Conservation (phyloP, 2,113 vertebrate genomes). For the Mionectes macconnelli region DNA sequence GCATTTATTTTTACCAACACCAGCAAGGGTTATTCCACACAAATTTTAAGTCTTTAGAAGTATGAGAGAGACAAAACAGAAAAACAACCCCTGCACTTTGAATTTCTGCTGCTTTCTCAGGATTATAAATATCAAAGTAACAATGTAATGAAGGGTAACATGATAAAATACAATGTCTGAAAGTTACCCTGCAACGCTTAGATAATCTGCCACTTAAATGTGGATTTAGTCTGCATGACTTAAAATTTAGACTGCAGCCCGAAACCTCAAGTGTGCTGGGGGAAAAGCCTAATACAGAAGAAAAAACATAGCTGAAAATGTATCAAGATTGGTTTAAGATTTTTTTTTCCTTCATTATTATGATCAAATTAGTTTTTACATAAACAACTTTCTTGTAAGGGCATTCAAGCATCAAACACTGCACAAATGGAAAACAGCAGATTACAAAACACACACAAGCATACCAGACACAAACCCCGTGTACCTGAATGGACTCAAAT, state of each 20-base stretch:
- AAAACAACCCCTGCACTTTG: background rate
- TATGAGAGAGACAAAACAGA: background rate
- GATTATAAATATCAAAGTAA: background rate
- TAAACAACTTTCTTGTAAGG: background rate
- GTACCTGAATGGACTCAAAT: background rate
- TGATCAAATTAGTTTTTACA: background rate
- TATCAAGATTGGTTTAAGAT: background rate
- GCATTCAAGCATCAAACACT: background rate
- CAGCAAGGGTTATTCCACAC: background rate
- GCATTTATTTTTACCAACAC: background rate
- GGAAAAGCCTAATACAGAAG: background rate
- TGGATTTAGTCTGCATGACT: background rate
- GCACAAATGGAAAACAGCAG: background rate
- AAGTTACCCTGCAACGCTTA: background rate
- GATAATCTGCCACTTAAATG: background rate
- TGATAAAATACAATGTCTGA: background rate
- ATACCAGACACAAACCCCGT: background rate
- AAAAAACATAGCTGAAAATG: background rate
- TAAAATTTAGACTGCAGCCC: background rate
- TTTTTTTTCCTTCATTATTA: background rate
- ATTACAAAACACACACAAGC: background rate
- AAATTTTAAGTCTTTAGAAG: background rate
- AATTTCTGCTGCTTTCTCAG: background rate
- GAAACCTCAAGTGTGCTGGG: background rate
- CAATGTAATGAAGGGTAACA: fast-evolving